Evolutionary conservation across 2,797 vertebrate genomes (phyloP).

Genomic region (Philypnodon macrostomus): DNA sequence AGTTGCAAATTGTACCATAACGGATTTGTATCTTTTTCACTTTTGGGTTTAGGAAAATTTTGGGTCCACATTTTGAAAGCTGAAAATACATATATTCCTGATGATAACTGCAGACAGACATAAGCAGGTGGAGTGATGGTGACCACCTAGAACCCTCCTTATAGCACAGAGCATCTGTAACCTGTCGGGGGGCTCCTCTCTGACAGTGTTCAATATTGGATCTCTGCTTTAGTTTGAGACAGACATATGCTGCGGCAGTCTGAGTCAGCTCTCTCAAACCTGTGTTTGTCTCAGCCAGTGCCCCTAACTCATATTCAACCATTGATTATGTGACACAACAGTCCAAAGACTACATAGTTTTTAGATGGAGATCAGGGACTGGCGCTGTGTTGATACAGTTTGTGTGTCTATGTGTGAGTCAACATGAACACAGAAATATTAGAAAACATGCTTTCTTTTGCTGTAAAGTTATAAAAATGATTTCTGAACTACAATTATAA

Average conservation of each 20-base stretch:
- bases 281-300: conserved; percentile 38
- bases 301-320: conserved; percentile 44
- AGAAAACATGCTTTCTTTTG: no score
- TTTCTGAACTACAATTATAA: no score
- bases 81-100: conserved; percentile 1
- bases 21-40: neutral
- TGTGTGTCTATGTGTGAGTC: neutral
- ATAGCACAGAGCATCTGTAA: conserved; percentile 12
- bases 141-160: conserved; percentile 4
- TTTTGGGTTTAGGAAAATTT: neutral
- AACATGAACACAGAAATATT: no score
- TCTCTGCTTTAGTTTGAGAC: conserved; percentile 18
- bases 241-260: conserved; percentile 22
- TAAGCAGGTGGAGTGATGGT: conserved; percentile 9
- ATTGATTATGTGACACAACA: conserved; percentile 42
- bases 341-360: conserved; percentile 12
- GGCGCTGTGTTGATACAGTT: neutral
- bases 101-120: conserved; percentile 8
- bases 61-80: neutral
- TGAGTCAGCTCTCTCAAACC: conserved; percentile 23
- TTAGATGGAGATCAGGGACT: conserved; percentile 3
- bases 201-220: conserved; percentile 26
- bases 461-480: no score
- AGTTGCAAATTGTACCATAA: no score
- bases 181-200: conserved; percentile 10